A percentile compares a stretch with the other conserved stretches of the same genome.
phyloP scores from a whole-genome alignment of 1,140 invertebrate genomes.

The Drosophila trapezifrons region DNA sequence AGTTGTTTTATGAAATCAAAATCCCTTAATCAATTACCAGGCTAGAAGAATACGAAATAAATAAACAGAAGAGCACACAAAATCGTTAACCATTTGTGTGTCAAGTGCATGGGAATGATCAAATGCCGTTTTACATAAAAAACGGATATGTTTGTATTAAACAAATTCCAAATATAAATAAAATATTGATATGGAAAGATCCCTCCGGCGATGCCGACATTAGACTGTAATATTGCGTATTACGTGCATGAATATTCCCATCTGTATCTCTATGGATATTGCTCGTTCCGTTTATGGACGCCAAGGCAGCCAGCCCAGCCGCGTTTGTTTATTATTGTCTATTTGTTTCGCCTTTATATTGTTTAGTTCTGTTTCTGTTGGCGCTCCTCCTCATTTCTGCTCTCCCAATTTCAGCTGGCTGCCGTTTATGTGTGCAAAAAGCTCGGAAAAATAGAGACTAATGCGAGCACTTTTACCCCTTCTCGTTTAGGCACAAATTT shows the following conservation, averaged over 20 bases:
- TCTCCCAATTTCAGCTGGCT: conserved; percentile 16
- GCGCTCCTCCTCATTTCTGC: conserved; percentile 6
- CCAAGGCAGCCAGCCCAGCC: conserved; percentile 37
- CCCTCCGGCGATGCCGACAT: background rate
- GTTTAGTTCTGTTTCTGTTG: conserved; percentile 30
- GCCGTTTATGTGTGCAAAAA: conserved; percentile 22
- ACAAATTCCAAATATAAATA: conserved; percentile 19
- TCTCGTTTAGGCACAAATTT: conserved; percentile 26
- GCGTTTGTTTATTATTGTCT: conserved; percentile 38
- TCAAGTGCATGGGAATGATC: conserved; percentile 17
- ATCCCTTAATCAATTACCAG: background rate
- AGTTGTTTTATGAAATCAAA: too few relatives aligned
- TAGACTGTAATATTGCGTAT: background rate
- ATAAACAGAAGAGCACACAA: conserved; percentile 8
- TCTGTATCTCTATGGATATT: conserved; percentile 28
- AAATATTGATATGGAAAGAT: conserved; percentile 17
- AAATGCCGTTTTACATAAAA: conserved; percentile 36
- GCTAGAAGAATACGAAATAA: conserved; percentile 2
- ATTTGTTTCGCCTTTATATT: conserved; percentile 34
- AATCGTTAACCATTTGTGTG: conserved; percentile 12
- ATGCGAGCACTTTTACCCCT: conserved; percentile 8
- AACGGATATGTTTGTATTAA: background rate
- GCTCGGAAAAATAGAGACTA: conserved; percentile 12
- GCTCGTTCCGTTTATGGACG: conserved; percentile 37
- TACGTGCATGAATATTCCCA: conserved; percentile 13